Percentiles rank a stretch among this genome's conserved stretches.
These are phyloP conservation scores for Oenanthe oenanthe DNA, from an alignment of 2,113 vertebrate species.

Conservation along the genomic window DNA sequence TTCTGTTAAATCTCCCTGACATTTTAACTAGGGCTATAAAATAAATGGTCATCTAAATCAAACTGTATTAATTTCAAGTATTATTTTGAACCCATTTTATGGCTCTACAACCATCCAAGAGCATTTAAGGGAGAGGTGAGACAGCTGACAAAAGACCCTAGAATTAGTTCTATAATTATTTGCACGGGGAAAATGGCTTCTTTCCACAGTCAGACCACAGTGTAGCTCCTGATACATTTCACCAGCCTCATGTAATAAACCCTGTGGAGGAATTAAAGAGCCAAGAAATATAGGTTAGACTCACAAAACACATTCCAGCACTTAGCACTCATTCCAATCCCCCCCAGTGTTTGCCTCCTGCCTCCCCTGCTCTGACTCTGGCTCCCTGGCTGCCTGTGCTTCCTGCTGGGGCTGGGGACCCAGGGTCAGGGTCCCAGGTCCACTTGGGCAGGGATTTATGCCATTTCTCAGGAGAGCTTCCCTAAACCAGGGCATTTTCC, in stretches of 20 bases:
- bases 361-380: not conserved
- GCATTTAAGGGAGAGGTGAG: not conserved
- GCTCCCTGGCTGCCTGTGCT: not conserved
- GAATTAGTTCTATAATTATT: conserved; percentile 55
- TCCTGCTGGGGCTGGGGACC: not conserved
- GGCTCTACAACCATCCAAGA: not conserved
- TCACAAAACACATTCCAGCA: accelerated
- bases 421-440: not conserved
- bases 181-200: conserved; percentile 11
- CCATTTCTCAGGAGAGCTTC: not conserved
- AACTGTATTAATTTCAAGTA: conserved; percentile 52
- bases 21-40: conserved; percentile 47
- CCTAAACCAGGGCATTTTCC: not conserved
- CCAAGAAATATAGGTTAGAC: conserved; percentile 16
- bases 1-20: conserved; percentile 48
- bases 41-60: conserved; percentile 53
- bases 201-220: not conserved
- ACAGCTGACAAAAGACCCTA: conserved; percentile 21
- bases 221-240: conserved; percentile 22
- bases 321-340: not conserved
- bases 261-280: conserved; percentile 26
- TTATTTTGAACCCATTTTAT: conserved; percentile 40
- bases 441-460: too few relatives aligned
- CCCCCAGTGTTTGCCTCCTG: not conserved
- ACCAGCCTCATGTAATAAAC: not conserved